Evolutionary conservation across 2,888 invertebrate species (phyloP).

Genomic region (Ormyrus nitidulus): DNA sequence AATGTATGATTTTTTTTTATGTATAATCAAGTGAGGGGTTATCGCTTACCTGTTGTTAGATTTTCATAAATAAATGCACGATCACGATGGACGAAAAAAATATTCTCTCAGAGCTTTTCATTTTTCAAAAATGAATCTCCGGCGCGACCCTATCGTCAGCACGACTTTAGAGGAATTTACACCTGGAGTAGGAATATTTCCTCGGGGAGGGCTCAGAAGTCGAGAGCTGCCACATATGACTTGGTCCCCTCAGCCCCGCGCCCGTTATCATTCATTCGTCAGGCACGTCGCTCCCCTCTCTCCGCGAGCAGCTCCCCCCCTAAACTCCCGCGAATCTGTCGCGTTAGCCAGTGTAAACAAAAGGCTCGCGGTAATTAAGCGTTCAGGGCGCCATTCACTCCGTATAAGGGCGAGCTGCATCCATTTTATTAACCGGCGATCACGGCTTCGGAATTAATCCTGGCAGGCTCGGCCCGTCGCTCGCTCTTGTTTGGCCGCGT

Average conservation of each 20-base stretch:
- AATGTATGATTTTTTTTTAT: too few species aligned
- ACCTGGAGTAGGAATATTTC: too few species aligned
- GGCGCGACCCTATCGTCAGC: too few species aligned
- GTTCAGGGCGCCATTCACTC: neutral
- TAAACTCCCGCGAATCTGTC: slow-evolving; percentile 48
- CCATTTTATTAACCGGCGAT: slow-evolving; percentile 61
- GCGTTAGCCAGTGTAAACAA: slow-evolving; percentile 60
- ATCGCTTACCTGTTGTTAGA: too few species aligned
- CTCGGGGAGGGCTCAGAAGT: too few species aligned
- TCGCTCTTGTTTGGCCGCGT: neutral
- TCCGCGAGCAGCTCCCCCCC: neutral
- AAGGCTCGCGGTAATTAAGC: slow-evolving; percentile 62
- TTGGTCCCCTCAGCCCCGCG: slow-evolving; percentile 5
- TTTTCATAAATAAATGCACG: too few species aligned
- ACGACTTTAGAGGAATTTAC: too few species aligned
- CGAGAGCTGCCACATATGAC: slow-evolving; percentile 11
- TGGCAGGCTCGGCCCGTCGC: slow-evolving; percentile 16
- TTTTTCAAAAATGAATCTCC: too few species aligned
- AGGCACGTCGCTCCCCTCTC: neutral
- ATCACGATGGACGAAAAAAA: too few species aligned
- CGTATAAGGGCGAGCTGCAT: slow-evolving; percentile 54
- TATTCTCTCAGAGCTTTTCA: too few species aligned
- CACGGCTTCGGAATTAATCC: slow-evolving; percentile 56
- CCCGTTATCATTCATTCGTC: slow-evolving; percentile 46
- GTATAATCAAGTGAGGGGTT: too few species aligned